Evolutionary conservation across 2,113 vertebrate species (phyloP), one percentile per base, ranked within the genome.

Genomic region (Bubo scandiacus): DNA sequence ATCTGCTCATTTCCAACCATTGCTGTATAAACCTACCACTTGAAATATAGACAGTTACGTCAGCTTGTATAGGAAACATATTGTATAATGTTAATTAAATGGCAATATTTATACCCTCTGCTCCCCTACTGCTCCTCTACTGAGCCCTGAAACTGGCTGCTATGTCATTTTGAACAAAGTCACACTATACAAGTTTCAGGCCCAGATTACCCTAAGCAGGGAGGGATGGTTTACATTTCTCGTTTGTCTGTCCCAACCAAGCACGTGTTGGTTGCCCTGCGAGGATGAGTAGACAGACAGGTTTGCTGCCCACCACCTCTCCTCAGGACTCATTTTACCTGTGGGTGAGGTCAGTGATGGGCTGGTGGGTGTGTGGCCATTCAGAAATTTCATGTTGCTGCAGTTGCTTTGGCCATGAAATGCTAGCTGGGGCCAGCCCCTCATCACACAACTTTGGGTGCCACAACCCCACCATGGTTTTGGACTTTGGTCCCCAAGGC

Each of bases 11-110:
- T 94, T 95, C 85, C 93, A 96, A 43, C 93, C 49, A 54, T 32
- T 36, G n/a, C 86, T 81, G 23, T 65, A 67, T 81, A 92, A 95
- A 92, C 59, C 80, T 84, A 54, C 52, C 23, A 6, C 52, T 70
- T 95, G 91, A 95, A 96, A 93, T 81, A 84, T 3, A 95, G 94
- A 83, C 52, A 90, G 67, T 51, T 65, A 47, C 81, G 81, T 89
- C 91, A 94, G 79, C 38, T 75, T 88, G 58, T 80, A 38, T 54
- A 84, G 90, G 74, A 95, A 97, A 92, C 66, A 72, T 52, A 94
- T 45, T 75, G 42, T 59, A 61, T 52, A 63, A 63, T 18, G 43
- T 72, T 95, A 96, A 97, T 95, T 94, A 95, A 94, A 83, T 67
- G 34, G 81, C 42, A 79, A 67, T 86, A 34, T 91, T 90, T 90